These are phyloP conservation scores for Bradysia coprophila DNA, from an alignment of 1,140 invertebrate genomes.

Conservation along the genomic window DNA sequence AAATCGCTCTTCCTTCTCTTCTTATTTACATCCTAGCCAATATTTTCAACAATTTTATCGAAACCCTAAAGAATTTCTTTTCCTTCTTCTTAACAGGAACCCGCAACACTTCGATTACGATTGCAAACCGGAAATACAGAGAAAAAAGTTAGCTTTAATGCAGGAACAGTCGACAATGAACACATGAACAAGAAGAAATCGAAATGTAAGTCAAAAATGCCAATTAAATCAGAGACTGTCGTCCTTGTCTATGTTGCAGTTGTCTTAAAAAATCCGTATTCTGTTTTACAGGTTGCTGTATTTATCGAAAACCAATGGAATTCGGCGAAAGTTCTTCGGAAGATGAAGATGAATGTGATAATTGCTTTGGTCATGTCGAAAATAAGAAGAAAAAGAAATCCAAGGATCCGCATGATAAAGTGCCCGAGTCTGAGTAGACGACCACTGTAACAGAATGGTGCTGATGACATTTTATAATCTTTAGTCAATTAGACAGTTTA, in stretches of 20 bases:
- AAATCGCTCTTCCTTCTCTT: too few species aligned
- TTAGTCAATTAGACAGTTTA: too few species aligned
- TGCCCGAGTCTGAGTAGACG: too few species aligned
- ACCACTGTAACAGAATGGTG: too few species aligned
- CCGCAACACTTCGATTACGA: slow-evolving; percentile 45
- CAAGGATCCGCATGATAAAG: too few species aligned
- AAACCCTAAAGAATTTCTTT: too few species aligned
- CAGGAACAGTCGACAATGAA: slow-evolving; percentile 83
- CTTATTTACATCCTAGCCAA: too few species aligned
- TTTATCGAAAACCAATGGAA: slow-evolving; percentile 60
- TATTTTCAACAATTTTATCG: too few species aligned
- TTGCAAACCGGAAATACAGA: slow-evolving; percentile 50
- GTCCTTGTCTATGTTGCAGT: background rate
- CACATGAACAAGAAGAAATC: slow-evolving; percentile 85
- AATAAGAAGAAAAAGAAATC: slow-evolving; percentile 36
- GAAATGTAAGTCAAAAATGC: slow-evolving; percentile 50
- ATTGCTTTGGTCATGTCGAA: slow-evolving; percentile 69
- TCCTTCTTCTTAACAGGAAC: too few species aligned
- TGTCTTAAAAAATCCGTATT: background rate
- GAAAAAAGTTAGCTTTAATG: slow-evolving; percentile 73
- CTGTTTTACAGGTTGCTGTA: slow-evolving; percentile 60
- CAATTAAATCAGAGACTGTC: background rate
- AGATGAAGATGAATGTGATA: slow-evolving; percentile 63
- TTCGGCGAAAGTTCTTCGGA: slow-evolving; percentile 72
- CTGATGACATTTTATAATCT: too few species aligned